Evolutionary conservation across 2,113 vertebrate species (phyloP).

Genomic region (Murina feae): DNA sequence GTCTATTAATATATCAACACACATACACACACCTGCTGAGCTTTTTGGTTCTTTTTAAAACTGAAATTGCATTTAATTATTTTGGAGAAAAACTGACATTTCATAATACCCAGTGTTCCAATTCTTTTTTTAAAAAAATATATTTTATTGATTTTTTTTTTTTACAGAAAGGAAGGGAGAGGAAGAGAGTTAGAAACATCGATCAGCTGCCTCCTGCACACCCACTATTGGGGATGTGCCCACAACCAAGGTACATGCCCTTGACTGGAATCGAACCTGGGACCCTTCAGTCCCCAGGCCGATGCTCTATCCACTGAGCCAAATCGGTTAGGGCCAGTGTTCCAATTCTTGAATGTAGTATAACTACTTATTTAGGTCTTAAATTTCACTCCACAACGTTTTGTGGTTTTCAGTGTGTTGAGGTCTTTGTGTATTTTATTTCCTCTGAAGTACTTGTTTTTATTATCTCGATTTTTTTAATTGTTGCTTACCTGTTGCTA

Average conservation of each 20-base stretch:
- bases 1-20: neutral
- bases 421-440: neutral
- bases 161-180: too few species aligned
- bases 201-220: too few species aligned
- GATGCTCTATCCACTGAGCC: too few species aligned
- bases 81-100: neutral
- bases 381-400: neutral
- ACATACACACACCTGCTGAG: neutral
- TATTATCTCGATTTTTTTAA: neutral
- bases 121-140: too few species aligned
- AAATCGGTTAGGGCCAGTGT: too few species aligned
- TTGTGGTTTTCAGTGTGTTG: neutral
- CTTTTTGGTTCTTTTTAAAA: neutral
- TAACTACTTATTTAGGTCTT: neutral
- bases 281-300: too few species aligned
- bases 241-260: too few species aligned
- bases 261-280: too few species aligned
- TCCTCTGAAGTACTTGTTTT: neutral
- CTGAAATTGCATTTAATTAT: neutral
- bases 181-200: too few species aligned
- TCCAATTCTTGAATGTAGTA: neutral
- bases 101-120: neutral
- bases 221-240: too few species aligned
- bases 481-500: neutral
- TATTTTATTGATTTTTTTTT: too few species aligned